A percentile compares a stretch with the other conserved stretches of the same genome.
phyloP scores from a whole-genome alignment of 2,888 invertebrate genomes.

The Aethes cnicana region DNA sequence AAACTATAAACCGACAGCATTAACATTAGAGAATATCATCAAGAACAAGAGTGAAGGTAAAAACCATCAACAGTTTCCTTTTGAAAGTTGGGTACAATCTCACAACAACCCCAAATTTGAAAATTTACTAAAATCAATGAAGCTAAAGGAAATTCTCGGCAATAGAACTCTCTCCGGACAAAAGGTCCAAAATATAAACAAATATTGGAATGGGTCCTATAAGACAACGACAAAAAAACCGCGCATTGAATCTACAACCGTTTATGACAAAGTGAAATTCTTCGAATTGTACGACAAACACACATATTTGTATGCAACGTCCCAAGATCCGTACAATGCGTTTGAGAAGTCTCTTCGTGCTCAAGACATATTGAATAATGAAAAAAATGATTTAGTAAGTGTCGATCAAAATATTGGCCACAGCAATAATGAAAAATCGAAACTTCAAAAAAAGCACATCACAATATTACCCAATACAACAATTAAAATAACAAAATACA shows the following conservation, averaged over 20 bases:
- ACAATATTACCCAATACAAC: too few species aligned
- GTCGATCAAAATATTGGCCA: conserved; percentile 41
- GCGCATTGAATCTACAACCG: background rate
- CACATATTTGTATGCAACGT: conserved; percentile 39
- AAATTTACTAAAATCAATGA: background rate
- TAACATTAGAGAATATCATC: background rate
- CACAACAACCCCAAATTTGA: background rate
- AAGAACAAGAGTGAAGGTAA: background rate
- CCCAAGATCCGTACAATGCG: conserved; percentile 16
- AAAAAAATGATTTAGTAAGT: conserved; percentile 44
- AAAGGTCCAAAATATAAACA: conserved; percentile 3
- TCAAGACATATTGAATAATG: conserved; percentile 32
- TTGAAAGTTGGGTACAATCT: background rate
- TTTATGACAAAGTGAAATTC: conserved; percentile 65
- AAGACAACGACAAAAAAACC: background rate
- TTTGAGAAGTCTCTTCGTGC: conserved; percentile 28
- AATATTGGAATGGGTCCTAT: background rate
- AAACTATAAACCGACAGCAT: conserved; percentile 26
- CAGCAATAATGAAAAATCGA: too few species aligned
- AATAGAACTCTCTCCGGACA: background rate
- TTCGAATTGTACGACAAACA: conserved; percentile 67
- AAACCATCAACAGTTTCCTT: background rate
- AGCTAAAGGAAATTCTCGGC: background rate
- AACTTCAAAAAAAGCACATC: too few species aligned
- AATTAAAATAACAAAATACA: too few species aligned